Conservation (phyloP, 2,888 invertebrate species). For the Ptilodon capucinus region DNA sequence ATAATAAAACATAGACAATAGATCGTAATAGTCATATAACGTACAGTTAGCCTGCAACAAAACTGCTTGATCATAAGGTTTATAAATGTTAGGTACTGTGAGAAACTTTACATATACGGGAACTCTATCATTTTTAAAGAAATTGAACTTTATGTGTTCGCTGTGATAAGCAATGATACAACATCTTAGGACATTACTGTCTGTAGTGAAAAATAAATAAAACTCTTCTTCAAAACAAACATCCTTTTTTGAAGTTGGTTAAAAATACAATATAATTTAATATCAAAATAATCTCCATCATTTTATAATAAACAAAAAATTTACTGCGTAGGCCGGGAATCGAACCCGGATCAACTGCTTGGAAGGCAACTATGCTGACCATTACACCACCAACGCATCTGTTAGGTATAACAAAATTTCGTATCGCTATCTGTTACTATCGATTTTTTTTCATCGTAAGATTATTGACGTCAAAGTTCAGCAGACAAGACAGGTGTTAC, state of each 20-base stretch:
- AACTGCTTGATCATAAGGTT: too few relatives aligned
- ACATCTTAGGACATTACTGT: too few relatives aligned
- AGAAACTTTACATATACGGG: too few relatives aligned
- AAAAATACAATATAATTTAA: too few relatives aligned
- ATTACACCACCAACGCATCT: slow-evolving; percentile 82
- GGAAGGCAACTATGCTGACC: slow-evolving; percentile 84
- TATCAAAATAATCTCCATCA: background rate
- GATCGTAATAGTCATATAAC: background rate
- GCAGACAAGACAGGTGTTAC: background rate
- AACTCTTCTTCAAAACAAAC: too few relatives aligned
- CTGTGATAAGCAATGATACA: too few relatives aligned
- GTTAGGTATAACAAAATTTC: background rate
- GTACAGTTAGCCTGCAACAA: too few relatives aligned
- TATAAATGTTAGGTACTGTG: too few relatives aligned
- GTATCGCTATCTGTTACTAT: background rate
- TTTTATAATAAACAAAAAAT: slow-evolving; percentile 37
- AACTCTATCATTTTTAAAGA: too few relatives aligned
- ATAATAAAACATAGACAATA: background rate
- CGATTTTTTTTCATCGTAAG: background rate
- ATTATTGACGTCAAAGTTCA: background rate
- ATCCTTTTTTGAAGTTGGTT: too few relatives aligned
- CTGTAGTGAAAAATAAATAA: too few relatives aligned
- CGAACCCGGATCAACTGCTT: slow-evolving; percentile 84
- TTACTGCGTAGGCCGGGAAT: slow-evolving; percentile 82
- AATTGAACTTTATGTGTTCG: too few relatives aligned